These are phyloP conservation scores for Isoperla grammatica DNA, from an alignment of 2,888 invertebrate species.

Conservation along the genomic window DNA sequence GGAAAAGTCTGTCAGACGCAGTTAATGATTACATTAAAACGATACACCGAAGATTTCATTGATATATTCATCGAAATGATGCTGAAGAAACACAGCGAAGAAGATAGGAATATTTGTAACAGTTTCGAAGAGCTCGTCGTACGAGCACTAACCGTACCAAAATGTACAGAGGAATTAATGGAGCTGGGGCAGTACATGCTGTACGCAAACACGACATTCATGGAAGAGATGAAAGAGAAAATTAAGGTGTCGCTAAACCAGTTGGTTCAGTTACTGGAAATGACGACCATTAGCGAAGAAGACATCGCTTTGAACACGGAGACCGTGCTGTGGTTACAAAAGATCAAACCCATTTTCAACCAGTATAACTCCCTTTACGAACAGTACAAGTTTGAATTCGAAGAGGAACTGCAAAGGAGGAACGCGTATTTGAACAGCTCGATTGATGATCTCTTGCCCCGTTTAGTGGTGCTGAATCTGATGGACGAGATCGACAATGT, in stretches of 20 bases:
- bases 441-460: slow-evolving; percentile 65
- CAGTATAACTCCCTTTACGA: slow-evolving; percentile 71
- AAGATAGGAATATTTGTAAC: slow-evolving; percentile 50
- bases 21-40: slow-evolving; percentile 57
- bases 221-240: slow-evolving; percentile 62
- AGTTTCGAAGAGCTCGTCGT: slow-evolving; percentile 64
- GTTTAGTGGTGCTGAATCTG: slow-evolving; percentile 70
- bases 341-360: slow-evolving; percentile 76
- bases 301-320: slow-evolving; percentile 75
- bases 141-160: slow-evolving; percentile 65
- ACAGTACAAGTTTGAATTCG: slow-evolving; percentile 74
- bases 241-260: slow-evolving; percentile 62
- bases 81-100: slow-evolving; percentile 56
- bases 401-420: slow-evolving; percentile 66
- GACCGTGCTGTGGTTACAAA: slow-evolving; percentile 76
- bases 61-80: slow-evolving; percentile 58
- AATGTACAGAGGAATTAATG: slow-evolving; percentile 73
- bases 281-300: slow-evolving; percentile 64
- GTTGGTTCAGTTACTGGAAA: slow-evolving; percentile 66
- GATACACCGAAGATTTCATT: slow-evolving; percentile 53
- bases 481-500: slow-evolving; percentile 78
- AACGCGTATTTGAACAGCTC: slow-evolving; percentile 65
- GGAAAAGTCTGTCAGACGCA: slow-evolving; percentile 57
- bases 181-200: slow-evolving; percentile 77
- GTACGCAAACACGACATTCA: slow-evolving; percentile 64